These are phyloP conservation scores for Dryas iulia DNA, from an alignment of 1,140 invertebrate species.

Conservation along the genomic window DNA sequence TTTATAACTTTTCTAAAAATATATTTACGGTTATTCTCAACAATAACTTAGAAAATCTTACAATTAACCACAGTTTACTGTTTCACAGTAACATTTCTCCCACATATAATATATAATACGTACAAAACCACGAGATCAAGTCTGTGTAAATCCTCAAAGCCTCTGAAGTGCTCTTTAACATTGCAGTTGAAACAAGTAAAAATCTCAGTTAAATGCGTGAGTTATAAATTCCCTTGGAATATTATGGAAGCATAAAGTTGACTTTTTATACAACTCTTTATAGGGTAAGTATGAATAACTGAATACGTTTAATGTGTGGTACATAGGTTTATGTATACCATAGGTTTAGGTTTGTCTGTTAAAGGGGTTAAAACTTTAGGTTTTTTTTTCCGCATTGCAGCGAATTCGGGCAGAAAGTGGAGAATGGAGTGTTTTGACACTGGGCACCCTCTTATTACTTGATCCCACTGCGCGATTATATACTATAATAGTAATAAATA, in stretches of 20 bases:
- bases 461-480: too few species aligned
- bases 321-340: not conserved
- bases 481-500: too few species aligned
- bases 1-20: too few species aligned
- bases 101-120: not conserved
- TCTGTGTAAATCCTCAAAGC: conserved; percentile 1
- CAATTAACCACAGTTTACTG: too few species aligned
- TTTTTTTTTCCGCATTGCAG: too few species aligned
- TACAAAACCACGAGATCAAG: not conserved
- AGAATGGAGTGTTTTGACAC: too few species aligned
- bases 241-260: conserved; percentile 3
- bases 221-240: conserved; percentile 4
- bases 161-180: not conserved
- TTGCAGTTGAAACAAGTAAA: conserved; percentile 1
- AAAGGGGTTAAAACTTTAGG: not conserved
- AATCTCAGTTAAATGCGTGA: not conserved
- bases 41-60: too few species aligned
- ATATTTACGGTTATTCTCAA: too few species aligned
- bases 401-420: too few species aligned
- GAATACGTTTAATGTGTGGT: not conserved
- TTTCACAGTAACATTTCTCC: too few species aligned
- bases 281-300: conserved; percentile 1
- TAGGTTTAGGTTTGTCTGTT: not conserved
- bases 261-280: not conserved
- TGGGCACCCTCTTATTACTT: too few species aligned